Percentiles rank a stretch among this genome's conserved stretches.
Evolutionary conservation across 2,888 invertebrate species (phyloP).

Genomic region (Brachyopa scutellaris): DNA sequence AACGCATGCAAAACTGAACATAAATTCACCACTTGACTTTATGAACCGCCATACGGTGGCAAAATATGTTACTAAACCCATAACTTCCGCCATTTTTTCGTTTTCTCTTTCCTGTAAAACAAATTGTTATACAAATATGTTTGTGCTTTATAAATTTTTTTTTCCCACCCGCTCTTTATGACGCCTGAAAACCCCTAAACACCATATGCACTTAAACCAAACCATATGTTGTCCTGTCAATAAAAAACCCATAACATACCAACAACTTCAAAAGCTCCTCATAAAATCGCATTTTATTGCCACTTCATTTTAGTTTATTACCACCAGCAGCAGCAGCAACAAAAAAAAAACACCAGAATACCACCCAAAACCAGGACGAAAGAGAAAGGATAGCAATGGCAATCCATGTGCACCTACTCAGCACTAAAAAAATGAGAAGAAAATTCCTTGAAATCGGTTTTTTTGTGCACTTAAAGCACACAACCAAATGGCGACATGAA

Average conservation of each 20-base stretch:
- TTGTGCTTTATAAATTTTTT: too few species aligned
- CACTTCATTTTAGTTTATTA: constrained; percentile 70
- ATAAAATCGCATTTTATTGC: constrained; percentile 70
- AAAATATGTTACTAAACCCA: too few species aligned
- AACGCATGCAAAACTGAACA: too few species aligned
- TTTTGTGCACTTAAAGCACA: not conserved
- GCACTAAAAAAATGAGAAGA: constrained; percentile 4
- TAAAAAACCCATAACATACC: constrained; percentile 50
- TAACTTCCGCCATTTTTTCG: too few species aligned
- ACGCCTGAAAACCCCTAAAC: constrained; percentile 28
- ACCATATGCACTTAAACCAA: constrained; percentile 62
- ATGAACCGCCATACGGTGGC: too few species aligned
- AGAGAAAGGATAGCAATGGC: constrained; percentile 11
- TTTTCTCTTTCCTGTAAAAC: too few species aligned
- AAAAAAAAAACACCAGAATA: constrained; percentile 13
- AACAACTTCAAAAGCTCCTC: constrained; percentile 60
- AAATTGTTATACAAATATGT: constrained; percentile 38
- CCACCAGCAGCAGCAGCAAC: constrained; percentile 14
- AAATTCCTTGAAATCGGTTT: constrained; percentile 9
- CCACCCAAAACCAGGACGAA: not conserved
- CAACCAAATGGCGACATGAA: constrained; percentile 27
- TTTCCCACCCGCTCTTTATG: constrained; percentile 5
- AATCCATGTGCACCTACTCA: constrained; percentile 43
- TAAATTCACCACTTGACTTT: too few species aligned
- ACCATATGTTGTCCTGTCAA: constrained; percentile 67